Evolutionary conservation across 1,140 invertebrate genomes (phyloP).

Genomic region (Ylistrum balloti): DNA sequence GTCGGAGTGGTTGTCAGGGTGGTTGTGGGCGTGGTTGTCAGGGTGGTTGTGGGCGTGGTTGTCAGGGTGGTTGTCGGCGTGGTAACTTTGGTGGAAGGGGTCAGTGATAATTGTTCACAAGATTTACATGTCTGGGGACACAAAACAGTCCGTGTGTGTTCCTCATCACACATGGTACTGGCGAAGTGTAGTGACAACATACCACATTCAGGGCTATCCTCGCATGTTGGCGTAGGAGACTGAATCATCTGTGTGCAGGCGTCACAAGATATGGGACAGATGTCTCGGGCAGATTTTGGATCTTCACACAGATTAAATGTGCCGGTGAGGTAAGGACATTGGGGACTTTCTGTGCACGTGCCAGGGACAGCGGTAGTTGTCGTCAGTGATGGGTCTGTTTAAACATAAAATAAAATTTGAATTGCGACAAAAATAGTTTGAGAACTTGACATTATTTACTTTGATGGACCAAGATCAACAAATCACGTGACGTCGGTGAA

Average conservation of each 20-base stretch:
- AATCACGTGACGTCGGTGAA: too few species aligned
- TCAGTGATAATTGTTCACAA: neutral
- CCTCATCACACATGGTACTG: neutral
- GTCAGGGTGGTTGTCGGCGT: neutral
- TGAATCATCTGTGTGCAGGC: neutral
- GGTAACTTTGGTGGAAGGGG: neutral
- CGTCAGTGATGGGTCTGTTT: neutral
- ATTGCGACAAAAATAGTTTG: too few species aligned
- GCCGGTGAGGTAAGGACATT: neutral
- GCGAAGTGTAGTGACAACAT: neutral
- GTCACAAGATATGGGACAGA: neutral
- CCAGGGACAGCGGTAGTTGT: neutral
- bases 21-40: neutral
- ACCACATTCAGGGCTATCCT: constrained; percentile 6
- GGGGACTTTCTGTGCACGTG: neutral
- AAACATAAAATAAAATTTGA: neutral
- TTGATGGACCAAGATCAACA: too few species aligned
- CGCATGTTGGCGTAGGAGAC: neutral
- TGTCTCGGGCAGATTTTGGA: neutral
- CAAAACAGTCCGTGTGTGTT: neutral
- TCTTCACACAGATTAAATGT: constrained; percentile 10
- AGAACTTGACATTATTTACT: too few species aligned
- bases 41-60: neutral
- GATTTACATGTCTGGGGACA: neutral
- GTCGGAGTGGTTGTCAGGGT: neutral